Conservation (phyloP, 2,888 invertebrate species). For the Calameuta pallipes region DNA sequence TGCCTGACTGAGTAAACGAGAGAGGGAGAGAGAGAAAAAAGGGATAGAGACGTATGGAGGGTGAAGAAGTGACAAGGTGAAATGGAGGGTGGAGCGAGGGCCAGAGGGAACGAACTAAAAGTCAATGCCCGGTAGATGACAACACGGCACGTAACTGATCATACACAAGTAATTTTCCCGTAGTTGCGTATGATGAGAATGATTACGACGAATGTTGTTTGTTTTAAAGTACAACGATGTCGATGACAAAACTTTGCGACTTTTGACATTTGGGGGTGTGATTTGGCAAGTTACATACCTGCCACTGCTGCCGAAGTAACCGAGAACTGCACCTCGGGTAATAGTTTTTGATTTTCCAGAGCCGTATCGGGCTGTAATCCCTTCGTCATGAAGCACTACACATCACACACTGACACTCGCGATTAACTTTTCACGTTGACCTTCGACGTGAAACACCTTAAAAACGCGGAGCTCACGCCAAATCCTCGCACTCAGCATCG, state of each 20-base stretch:
- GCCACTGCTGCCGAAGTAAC: conserved; percentile 33
- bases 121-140: conserved; percentile 51
- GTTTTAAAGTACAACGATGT: neutral
- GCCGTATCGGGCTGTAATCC: conserved; percentile 46
- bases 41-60: neutral
- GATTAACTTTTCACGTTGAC: conserved; percentile 11
- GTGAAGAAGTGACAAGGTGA: conserved; percentile 15
- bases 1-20: conserved; percentile 1
- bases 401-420: conserved; percentile 31
- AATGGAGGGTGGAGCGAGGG: conserved; percentile 18
- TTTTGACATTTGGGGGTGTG: conserved; percentile 24
- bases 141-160: conserved; percentile 33
- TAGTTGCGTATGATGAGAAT: conserved; percentile 19
- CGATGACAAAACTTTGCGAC: conserved; percentile 1
- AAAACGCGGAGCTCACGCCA: conserved; percentile 27
- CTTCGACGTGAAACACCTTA: conserved; percentile 14
- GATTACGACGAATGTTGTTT: neutral
- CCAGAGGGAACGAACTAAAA: conserved; percentile 32
- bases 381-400: conserved; percentile 54
- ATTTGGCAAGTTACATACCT: conserved; percentile 37
- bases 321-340: conserved; percentile 38
- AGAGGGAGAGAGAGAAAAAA: conserved; percentile 22
- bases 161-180: conserved; percentile 15
- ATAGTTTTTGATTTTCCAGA: conserved; percentile 37
- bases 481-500: conserved; percentile 40